Evolutionary conservation across 2,888 invertebrate species (phyloP), one percentile per base, ranked within the genome.

Genomic region (Sesia bembeciformis): DNA sequence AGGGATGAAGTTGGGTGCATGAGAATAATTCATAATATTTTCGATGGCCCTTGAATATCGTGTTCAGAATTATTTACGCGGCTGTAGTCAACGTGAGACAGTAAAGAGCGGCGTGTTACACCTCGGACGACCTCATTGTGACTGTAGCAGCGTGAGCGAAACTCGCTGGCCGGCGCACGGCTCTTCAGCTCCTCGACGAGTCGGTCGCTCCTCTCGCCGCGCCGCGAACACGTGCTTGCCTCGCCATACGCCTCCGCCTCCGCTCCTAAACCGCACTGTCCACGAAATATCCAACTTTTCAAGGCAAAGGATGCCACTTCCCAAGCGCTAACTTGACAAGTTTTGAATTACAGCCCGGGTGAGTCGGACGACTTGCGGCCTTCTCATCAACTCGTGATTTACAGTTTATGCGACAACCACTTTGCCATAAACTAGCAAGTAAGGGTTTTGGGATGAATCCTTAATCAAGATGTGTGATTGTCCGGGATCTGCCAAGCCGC

Each of bases 21-120:
- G 57, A 66, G 68, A 68, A 72, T 64, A 68, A 69, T 70, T 80
- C 65, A 64, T 72, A 72, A 76, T 76, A 74, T 70, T 65, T 64
- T 62, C 62, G 56, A 58, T 57, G 55, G 54, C 54, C 54, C 60
- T 57, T 65, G 60, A 40, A 51, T 56, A 53, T 69, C 70, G 70
- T 75, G 68, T 69, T 56, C 51, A 52, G 66, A 75, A 72, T 74
- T 70, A 72, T 72, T 74, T 70, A 69, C 75, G 75, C 68, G 65
- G 52, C 63, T 66, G 64, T 60, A 64, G 56, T 57, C 56, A 61
- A 60, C 42, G 57, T 43, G 56, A 6, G 8, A 39, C 7, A 5
- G 49, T 7, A 46, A 5, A 7, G 6, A 56, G 57, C 64, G 68
- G 74, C 84, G 82, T 78, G 79, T 66, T 70, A 60, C 72, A 62